Conservation (phyloP, 2,797 vertebrate genomes). For the Gastrophryne carolinensis region DNA sequence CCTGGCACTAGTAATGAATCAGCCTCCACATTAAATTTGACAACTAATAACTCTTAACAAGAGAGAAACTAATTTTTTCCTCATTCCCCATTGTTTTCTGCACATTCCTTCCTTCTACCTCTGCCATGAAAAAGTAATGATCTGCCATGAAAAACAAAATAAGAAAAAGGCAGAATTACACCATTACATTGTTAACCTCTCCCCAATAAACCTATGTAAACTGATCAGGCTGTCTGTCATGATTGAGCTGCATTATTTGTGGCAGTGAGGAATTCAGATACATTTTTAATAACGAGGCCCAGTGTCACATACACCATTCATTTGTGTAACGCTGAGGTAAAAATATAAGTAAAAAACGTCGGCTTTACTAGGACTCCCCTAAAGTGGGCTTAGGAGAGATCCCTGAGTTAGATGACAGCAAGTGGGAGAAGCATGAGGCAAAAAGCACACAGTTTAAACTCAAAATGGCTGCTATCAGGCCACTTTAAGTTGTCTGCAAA, state of each 20-base stretch:
- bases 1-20: no score
- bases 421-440: background rate
- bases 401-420: background rate
- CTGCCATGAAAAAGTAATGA: conserved; percentile 3
- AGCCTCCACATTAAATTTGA: no score
- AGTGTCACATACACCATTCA: conserved; percentile 37
- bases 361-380: conserved; percentile 17
- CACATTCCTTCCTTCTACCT: no score
- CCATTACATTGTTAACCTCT: background rate
- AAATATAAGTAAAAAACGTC: conserved; percentile 13
- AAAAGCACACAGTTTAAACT: background rate
- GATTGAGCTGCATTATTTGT: conserved; percentile 41
- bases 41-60: no score
- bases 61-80: no score
- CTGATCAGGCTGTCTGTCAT: conserved; percentile 34
- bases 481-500: conserved; percentile 1
- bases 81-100: no score
- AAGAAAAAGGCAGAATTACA: conserved; percentile 2
- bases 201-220: conserved; percentile 42
- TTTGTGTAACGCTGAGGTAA: conserved; percentile 4
- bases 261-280: conserved; percentile 51
- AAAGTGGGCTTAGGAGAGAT: conserved; percentile 19
- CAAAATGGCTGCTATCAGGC: background rate
- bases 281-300: conserved; percentile 46
- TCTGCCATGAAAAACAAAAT: no score